Percentiles rank a stretch among this genome's conserved stretches.
Evolutionary conservation across 1,140 invertebrate species (phyloP).

Genomic region (Drosophila triauraria): DNA sequence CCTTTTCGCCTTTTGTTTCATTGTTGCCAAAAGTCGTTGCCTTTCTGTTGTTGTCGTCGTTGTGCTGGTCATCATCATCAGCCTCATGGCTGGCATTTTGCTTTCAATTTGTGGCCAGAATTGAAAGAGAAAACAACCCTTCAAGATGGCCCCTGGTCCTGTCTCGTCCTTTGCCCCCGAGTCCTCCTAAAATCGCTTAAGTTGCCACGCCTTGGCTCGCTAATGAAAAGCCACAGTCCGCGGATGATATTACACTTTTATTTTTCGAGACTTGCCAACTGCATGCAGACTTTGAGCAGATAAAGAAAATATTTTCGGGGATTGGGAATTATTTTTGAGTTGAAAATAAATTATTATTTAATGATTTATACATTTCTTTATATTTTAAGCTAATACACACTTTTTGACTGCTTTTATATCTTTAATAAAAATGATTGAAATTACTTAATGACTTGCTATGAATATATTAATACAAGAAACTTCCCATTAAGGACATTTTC

Average conservation of each 20-base stretch:
- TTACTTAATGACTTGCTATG: too few relatives aligned
- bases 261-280: neutral
- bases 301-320: neutral
- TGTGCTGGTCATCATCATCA: conserved; percentile 54
- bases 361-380: too few relatives aligned
- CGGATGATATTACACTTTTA: conserved; percentile 25
- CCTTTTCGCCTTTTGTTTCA: conserved; percentile 55
- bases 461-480: too few relatives aligned
- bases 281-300: too few relatives aligned
- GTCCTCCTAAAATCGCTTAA: conserved; percentile 32
- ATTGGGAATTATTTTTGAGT: neutral
- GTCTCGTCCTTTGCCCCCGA: neutral
- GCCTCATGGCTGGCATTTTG: conserved; percentile 56
- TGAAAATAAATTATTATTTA: too few relatives aligned
- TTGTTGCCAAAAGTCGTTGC: conserved; percentile 69
- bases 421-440: too few relatives aligned
- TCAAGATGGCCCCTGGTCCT: conserved; percentile 26
- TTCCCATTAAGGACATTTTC: neutral
- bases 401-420: too few relatives aligned
- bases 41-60: conserved; percentile 14
- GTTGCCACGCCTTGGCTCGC: conserved; percentile 40
- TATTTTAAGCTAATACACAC: too few relatives aligned
- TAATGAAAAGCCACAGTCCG: conserved; percentile 57
- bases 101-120: conserved; percentile 67
- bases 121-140: conserved; percentile 52